These are phyloP conservation scores for Melanotaenia parkinsoni DNA, from an alignment of 2,797 vertebrate genomes.

Conservation along the genomic window DNA sequence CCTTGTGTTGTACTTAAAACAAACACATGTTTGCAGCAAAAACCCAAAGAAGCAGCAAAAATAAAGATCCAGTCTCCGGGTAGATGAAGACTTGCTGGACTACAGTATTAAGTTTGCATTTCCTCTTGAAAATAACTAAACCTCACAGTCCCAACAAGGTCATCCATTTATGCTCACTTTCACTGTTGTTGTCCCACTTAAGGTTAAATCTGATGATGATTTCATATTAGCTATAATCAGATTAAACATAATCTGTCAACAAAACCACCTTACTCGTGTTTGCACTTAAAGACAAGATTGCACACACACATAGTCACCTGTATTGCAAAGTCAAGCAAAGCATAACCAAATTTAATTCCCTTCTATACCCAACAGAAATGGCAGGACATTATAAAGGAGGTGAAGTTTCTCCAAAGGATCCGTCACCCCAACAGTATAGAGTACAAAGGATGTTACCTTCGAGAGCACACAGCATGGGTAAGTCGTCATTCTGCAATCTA, in stretches of 20 bases:
- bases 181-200: slow-evolving; percentile 9
- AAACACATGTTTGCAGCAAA: neutral
- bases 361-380: slow-evolving; percentile 88
- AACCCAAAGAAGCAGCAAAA: neutral
- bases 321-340: neutral
- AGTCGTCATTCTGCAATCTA: slow-evolving; percentile 42
- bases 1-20: neutral
- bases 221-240: slow-evolving; percentile 70
- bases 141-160: neutral
- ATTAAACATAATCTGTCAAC: slow-evolving; percentile 60
- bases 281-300: slow-evolving; percentile 28
- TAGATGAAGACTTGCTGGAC: neutral
- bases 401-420: slow-evolving; percentile 98
- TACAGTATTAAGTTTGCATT: neutral
- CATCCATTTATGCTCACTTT: slow-evolving; percentile 18
- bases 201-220: slow-evolving; percentile 35
- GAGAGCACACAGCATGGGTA: slow-evolving; percentile 99
- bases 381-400: slow-evolving; percentile 99
- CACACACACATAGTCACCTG: neutral
- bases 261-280: slow-evolving; percentile 30
- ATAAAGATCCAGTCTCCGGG: neutral
- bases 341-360: neutral
- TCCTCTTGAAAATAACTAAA: neutral
- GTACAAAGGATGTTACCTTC: slow-evolving; percentile 98
- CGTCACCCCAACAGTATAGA: slow-evolving; percentile 99